Conservation (phyloP, 2,797 vertebrate species). For the Molossus molossus region DNA sequence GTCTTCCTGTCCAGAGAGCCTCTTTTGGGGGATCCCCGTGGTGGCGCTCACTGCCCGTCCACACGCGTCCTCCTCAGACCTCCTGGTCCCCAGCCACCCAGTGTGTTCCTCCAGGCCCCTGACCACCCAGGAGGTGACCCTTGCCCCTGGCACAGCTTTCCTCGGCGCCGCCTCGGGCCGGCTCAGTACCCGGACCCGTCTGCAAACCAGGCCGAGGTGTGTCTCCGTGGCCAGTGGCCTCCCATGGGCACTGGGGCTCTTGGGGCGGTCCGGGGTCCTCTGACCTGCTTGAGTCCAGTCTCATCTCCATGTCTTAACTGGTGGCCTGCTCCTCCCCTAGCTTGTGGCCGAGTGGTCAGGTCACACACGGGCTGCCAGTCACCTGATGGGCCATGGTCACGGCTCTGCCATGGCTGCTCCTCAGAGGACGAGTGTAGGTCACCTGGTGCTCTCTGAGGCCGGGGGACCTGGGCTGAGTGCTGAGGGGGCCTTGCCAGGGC, state of each 20-base stretch:
- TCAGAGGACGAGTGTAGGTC: neutral
- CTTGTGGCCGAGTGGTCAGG: neutral
- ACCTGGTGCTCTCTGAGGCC: neutral
- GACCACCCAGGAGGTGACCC: neutral
- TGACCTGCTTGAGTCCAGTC: neutral
- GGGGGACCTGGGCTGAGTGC: neutral
- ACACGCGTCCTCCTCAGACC: fast-evolving
- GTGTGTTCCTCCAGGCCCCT: neutral
- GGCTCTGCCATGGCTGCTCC: too few species aligned
- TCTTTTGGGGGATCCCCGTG: neutral
- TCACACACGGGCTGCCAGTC: neutral
- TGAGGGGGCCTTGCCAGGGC: neutral
- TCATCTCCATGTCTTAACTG: neutral
- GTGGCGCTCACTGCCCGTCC: neutral
- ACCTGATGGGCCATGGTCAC: neutral
- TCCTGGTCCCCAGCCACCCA: neutral
- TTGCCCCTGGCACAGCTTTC: too few species aligned
- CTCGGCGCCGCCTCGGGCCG: neutral
- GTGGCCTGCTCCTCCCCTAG: too few species aligned
- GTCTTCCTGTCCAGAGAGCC: neutral
- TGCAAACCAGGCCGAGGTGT: neutral
- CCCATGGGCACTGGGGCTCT: fast-evolving
- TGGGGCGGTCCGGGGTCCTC: neutral
- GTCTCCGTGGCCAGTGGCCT: neutral
- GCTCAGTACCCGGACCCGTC: neutral